Base-by-base conservation (phyloP, 2,888 invertebrate species). In the Tachina grossa region DNA sequence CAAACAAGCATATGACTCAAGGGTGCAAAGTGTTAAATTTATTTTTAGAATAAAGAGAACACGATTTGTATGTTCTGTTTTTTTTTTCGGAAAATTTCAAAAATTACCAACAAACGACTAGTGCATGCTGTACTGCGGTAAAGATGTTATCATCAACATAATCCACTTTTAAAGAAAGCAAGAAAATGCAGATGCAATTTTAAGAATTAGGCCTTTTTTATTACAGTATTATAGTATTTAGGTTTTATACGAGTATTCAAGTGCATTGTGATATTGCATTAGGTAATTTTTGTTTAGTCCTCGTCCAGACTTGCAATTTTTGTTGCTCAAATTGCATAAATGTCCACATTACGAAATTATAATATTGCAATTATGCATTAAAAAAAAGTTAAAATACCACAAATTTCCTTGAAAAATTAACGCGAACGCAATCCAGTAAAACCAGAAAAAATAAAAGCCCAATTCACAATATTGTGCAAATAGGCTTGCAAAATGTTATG, bases 111-210 rank as follows among this genome's bases (percentile, higher is more conserved):
- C 22, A 14, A n/a, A 1, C 10, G 13, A 31, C 41, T 22, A 16
- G n/a, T 49, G 49, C n/a, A 49, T n/a, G 11, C 6, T 51, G 47
- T 75, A 75, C 22, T 81, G 81, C 81, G 68, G 75, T 22, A 69
- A 9, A 75, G 75, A 81, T 81, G 31, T 75, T 75, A 81, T 81
- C 75, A 8, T 47, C 45, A 45, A 39, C 61, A 53, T 74, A 74
- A 74, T 74, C 66, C 43, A 59, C 51, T 74, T 68, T 74, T 22
- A 59, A 74, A 74, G 31, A 19, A 66, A 53, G 68, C 39, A 69
- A 16, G 11, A 68, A 51, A 81, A 1, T 81, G 63, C 41, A 59
- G 16, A 41, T 57, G 65, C 72, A 80, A 6, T 41, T 65, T 57
- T 14, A 16, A 14, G 14, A 63, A 22, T 9, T n/a, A 22, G 9